phyloP scores from a whole-genome alignment of 2,113 vertebrate genomes.

The Erinaceus europaeus region DNA sequence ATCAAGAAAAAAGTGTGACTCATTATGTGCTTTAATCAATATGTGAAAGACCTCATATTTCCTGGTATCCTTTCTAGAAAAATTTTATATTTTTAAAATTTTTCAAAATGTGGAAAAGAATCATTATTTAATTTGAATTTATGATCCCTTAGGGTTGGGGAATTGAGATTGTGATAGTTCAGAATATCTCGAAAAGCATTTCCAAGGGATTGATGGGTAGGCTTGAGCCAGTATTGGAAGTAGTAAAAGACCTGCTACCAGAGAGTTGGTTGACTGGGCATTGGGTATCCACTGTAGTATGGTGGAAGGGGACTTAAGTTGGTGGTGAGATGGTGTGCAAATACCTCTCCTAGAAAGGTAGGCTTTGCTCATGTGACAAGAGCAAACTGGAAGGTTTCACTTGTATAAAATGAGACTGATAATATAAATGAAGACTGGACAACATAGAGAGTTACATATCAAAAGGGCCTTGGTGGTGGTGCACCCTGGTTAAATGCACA shows the following conservation, averaged over 20 bases:
- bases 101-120: background rate
- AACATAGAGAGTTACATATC: no score
- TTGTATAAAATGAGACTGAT: background rate
- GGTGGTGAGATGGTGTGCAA: no score
- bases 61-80: background rate
- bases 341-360: no score
- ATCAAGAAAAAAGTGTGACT: background rate
- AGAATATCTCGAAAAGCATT: background rate
- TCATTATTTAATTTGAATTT: background rate
- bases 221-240: background rate
- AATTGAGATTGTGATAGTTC: background rate
- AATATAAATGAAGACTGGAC: background rate
- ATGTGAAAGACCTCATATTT: background rate
- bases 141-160: background rate
- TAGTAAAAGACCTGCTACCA: no score
- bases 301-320: no score
- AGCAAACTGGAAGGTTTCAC: background rate
- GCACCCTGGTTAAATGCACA: no score
- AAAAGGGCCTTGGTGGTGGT: no score
- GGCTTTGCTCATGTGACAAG: no score
- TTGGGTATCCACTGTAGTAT: no score
- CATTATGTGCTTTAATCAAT: background rate
- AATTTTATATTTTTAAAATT: background rate
- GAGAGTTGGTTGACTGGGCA: no score
- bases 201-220: background rate